phyloP scores from a whole-genome alignment of 2,113 vertebrate genomes.

The Ailuropoda melanoleuca region DNA sequence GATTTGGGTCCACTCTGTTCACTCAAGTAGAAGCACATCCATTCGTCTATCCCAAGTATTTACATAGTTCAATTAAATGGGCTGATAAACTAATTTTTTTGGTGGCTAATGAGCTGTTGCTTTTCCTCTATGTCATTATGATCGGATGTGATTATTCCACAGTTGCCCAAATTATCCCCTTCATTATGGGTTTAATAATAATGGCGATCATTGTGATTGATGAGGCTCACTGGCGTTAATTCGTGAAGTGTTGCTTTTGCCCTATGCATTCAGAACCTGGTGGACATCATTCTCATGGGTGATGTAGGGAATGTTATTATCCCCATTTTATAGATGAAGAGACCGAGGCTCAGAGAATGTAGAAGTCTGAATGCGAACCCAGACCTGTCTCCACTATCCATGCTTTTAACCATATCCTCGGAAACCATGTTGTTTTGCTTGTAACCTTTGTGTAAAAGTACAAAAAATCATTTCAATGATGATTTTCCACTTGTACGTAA shows the following conservation, averaged over 20 bases:
- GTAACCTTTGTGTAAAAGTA: background rate
- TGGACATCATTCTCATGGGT: fast-evolving
- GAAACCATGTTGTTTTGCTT: background rate
- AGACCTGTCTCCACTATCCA: background rate
- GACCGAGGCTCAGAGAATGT: background rate
- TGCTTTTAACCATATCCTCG: background rate
- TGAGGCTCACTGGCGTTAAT: background rate
- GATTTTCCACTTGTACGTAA: background rate
- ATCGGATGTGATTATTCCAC: background rate
- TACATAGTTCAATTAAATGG: background rate
- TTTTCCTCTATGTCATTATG: background rate
- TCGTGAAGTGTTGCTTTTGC: background rate
- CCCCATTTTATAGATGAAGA: background rate
- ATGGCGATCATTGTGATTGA: background rate
- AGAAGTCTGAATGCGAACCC: background rate
- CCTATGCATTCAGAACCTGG: background rate
- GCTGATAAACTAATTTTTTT: conserved; percentile 10
- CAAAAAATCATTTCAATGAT: background rate
- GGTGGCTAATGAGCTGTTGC: background rate
- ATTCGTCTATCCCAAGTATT: background rate
- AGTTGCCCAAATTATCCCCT: background rate
- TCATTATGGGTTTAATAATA: background rate
- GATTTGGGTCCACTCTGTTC: background rate
- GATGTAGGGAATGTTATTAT: fast-evolving
- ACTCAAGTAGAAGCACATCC: background rate